Conservation (phyloP, 2,888 invertebrate genomes). For the Xylota segnis region DNA sequence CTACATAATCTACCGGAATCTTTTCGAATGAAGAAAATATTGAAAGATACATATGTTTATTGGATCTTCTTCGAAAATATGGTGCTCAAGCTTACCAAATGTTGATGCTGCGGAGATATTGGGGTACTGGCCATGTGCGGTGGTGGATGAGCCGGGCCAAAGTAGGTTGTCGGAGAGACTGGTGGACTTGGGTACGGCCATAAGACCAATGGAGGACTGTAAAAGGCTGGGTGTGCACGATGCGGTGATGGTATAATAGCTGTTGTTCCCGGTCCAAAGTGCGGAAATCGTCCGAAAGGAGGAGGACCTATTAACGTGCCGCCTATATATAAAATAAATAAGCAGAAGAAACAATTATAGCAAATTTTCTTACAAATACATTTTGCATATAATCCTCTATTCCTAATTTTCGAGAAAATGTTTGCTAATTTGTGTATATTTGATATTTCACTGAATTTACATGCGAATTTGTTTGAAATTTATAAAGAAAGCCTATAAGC, state of each 20-base stretch:
- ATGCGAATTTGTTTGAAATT: constrained; percentile 37
- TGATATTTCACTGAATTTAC: constrained; percentile 51
- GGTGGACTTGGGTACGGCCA: constrained; percentile 98
- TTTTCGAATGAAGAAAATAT: not conserved
- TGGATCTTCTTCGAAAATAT: not conserved
- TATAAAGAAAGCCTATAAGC: constrained; percentile 49
- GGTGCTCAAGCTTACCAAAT: constrained; percentile 79
- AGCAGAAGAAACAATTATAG: constrained; percentile 24
- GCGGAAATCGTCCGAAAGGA: constrained; percentile 84
- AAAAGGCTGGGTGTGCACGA: constrained; percentile 85
- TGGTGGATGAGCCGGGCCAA: constrained; percentile 87
- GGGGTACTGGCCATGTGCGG: constrained; percentile 79
- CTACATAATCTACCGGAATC: constrained; percentile 63
- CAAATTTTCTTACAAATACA: constrained; percentile 22
- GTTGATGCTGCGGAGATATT: constrained; percentile 79
- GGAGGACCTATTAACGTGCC: constrained; percentile 86
- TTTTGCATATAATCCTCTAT: constrained; percentile 15
- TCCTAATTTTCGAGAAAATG: constrained; percentile 14
- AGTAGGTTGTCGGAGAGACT: constrained; percentile 95
- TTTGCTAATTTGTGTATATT: constrained; percentile 16
- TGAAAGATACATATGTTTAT: not conserved
- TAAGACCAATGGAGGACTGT: constrained; percentile 91
- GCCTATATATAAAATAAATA: constrained; percentile 83
- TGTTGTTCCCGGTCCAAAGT: constrained; percentile 86
- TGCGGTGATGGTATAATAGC: constrained; percentile 86